Percentiles rank a stretch among this genome's conserved stretches.
Conservation (phyloP, 2,888 invertebrate species). For the Pheosia gnoma region DNA sequence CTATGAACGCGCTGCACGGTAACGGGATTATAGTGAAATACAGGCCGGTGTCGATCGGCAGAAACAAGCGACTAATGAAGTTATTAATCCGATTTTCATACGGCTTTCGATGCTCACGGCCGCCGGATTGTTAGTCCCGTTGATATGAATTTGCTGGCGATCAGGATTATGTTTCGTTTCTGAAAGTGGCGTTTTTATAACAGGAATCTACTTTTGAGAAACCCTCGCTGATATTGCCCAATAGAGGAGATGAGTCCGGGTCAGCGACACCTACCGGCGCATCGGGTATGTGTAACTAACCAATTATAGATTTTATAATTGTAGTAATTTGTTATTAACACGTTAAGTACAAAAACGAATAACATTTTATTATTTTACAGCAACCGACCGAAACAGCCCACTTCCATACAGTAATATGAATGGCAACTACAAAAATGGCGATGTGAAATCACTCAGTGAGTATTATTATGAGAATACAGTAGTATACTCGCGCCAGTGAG, state of each 20-base stretch:
- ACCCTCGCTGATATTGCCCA: conserved; percentile 41
- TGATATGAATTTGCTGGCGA: conserved; percentile 47
- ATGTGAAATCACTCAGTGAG: conserved; percentile 74
- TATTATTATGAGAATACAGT: conserved; percentile 15
- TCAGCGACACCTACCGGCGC: conserved; percentile 59
- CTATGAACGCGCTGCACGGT: conserved; percentile 58
- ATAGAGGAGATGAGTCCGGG: conserved; percentile 60
- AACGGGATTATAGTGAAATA: conserved; percentile 83
- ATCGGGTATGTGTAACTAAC: background rate
- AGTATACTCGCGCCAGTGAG: too few species aligned
- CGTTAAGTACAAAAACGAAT: background rate
- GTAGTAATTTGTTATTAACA: too few species aligned
- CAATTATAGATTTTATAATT: too few species aligned
- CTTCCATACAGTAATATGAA: conserved; percentile 48
- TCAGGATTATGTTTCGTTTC: conserved; percentile 27
- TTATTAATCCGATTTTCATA: conserved; percentile 81
- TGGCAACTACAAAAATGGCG: conserved; percentile 65
- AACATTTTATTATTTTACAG: background rate
- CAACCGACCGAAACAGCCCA: conserved; percentile 61
- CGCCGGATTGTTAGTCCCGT: conserved; percentile 59
- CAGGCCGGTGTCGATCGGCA: conserved; percentile 77
- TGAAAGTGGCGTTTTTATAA: conserved; percentile 32
- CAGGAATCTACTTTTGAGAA: conserved; percentile 61
- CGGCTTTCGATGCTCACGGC: conserved; percentile 69
- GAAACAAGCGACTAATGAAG: conserved; percentile 83